Conservation (phyloP, 1,140 invertebrate species). For the Hermatobates lingyangjiaoensis region DNA sequence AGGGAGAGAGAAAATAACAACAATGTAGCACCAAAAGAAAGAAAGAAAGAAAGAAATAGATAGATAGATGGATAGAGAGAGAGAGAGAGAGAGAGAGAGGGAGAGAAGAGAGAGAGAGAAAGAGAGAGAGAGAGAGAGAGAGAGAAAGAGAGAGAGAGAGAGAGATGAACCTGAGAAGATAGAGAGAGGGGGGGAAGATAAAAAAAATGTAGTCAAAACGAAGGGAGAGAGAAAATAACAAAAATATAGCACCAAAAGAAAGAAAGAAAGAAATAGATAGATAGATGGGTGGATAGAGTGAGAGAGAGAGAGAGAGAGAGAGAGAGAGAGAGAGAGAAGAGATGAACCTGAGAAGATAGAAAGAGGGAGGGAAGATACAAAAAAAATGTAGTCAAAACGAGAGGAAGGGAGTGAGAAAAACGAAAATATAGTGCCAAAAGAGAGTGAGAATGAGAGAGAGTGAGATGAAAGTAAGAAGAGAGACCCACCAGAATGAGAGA, state of each 20-base stretch:
- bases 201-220: not conserved
- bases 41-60: too few species aligned
- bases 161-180: not conserved
- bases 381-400: not conserved
- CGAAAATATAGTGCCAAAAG: not conserved
- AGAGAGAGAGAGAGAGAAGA: not conserved
- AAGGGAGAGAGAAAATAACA: not conserved
- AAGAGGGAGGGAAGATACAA: not conserved
- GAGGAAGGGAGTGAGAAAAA: not conserved
- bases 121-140: not conserved
- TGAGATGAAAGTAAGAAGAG: not conserved
- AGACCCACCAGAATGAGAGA: not conserved
- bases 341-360: not conserved
- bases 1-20: not conserved
- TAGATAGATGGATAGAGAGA: too few species aligned
- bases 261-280: too few species aligned
- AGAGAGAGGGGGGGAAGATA: not conserved
- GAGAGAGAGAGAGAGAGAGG: not conserved
- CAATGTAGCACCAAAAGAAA: not conserved
- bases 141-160: not conserved
- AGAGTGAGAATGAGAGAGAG: not conserved
- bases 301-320: not conserved
- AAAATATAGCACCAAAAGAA: not conserved
- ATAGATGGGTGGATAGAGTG: not conserved
- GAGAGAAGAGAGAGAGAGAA: not conserved